Conservation (phyloP, 2,113 vertebrate species). For the Sylvietta virens region DNA sequence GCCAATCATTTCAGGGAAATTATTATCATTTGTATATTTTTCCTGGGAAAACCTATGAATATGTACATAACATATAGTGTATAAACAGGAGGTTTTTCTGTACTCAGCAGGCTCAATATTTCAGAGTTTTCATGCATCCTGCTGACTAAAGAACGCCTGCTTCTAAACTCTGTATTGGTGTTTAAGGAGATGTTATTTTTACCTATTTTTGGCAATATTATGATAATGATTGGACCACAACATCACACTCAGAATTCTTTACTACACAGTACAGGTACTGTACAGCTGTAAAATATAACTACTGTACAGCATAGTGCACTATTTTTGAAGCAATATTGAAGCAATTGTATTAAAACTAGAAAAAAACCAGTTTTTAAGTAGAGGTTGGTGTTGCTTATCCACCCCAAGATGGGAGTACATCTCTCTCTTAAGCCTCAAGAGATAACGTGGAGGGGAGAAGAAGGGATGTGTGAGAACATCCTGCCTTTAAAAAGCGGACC, state of each 20-base stretch:
- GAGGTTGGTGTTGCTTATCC: too few species aligned
- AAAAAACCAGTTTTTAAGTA: neutral
- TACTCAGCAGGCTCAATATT: neutral
- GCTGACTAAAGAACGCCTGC: neutral
- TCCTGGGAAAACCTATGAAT: neutral
- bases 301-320: too few species aligned
- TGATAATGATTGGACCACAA: neutral
- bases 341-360: neutral
- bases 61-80: neutral
- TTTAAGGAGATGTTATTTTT: neutral
- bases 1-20: neutral
- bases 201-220: neutral
- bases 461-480: neutral
- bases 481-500: neutral
- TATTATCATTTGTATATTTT: neutral
- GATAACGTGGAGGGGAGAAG: too few species aligned
- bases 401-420: neutral
- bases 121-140: neutral
- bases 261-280: too few species aligned
- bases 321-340: fast-evolving
- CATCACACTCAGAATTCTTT: neutral
- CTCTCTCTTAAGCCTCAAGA: neutral
- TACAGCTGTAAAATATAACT: too few species aligned
- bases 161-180: neutral
- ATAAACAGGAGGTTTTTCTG: neutral